Conservation (phyloP, 35 echinoderm and acorn worm species). For the Heliocidaris erythrogramma region DNA sequence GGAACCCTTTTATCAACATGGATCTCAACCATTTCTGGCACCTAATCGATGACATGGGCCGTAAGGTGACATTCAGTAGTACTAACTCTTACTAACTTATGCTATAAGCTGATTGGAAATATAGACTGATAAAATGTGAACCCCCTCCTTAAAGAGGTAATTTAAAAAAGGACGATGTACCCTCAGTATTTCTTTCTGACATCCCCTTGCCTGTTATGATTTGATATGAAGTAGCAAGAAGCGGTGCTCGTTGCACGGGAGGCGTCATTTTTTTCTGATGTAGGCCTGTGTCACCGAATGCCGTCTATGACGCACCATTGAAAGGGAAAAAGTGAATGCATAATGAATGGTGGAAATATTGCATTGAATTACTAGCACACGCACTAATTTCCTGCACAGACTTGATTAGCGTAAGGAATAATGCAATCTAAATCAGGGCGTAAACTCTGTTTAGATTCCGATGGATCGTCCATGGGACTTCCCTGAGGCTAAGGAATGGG, state of each 20-base stretch:
- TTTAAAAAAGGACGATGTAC: neutral
- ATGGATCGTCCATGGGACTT: conserved; percentile 64
- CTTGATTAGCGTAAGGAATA: neutral
- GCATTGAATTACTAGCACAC: too few species aligned
- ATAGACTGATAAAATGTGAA: neutral
- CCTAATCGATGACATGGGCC: neutral
- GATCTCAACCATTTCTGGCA: neutral
- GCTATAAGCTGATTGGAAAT: neutral
- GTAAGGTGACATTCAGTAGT: neutral
- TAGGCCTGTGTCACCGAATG: too few species aligned
- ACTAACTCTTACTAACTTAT: neutral
- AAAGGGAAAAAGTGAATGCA: too few species aligned
- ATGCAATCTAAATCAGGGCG: neutral
- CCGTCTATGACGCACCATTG: too few species aligned
- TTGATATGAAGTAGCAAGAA: too few species aligned
- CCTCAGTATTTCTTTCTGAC: too few species aligned
- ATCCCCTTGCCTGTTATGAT: too few species aligned
- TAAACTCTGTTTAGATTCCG: conserved; percentile 53
- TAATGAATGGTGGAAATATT: too few species aligned
- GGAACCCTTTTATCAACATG: neutral
- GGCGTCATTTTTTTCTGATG: too few species aligned
- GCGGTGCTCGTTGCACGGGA: too few species aligned
- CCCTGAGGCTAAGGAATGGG: conserved; percentile 62
- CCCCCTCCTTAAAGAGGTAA: neutral
- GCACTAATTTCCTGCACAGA: too few species aligned